Base-by-base conservation (phyloP, 2,888 invertebrate genomes). In the Nudaria mundana region DNA sequence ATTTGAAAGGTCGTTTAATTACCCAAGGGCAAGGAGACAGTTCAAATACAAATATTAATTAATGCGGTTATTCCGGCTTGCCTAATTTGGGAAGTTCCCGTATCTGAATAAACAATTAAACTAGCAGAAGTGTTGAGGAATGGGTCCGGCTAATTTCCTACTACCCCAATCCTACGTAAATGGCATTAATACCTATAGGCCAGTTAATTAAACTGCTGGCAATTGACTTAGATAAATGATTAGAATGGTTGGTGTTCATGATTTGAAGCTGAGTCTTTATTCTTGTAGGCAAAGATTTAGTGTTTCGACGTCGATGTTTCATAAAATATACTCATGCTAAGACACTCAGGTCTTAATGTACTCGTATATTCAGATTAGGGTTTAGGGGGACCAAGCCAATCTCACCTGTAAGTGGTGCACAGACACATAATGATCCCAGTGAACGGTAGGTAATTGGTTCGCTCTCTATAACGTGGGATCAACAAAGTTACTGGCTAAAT, bases 11-110 rank as follows among this genome's bases (percentile, higher is more conserved):
- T 77, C 77, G 68, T 72, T 81, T 84, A 83, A 83, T 85, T 80
- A 82, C 81, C 77, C 77, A 81, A 80, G 79, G 81, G 76, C 80
- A 78, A 66, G 73, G 75, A 77, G 82, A 79, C 81, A 80, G 81
- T 81, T 81, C 71, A 79, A 85, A 84, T 73, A 81, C 82, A 86
- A 85, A 86, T 84, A 86, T 86, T 85, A 86, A 86, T 86, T 85
- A 86, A 79, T 78, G 76, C 75, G 76, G 75, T 76, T 71, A 76
- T 85, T 81, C 76, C 76, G 77, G 76, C 67, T 80, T 76, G 81
- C 80, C 79, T 84, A 82, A 84, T 83, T 81, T 66, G 76, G 74
- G 79, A 83, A 83, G 74, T 87, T 82, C 60, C 66, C 78, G 79
- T 81, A 78, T 81, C 83, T 77, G 79, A 81, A 80, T 80, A 84